Conservation (phyloP, 92 coral and sea anemone genomes). For the Epizoanthus illoricatus region DNA sequence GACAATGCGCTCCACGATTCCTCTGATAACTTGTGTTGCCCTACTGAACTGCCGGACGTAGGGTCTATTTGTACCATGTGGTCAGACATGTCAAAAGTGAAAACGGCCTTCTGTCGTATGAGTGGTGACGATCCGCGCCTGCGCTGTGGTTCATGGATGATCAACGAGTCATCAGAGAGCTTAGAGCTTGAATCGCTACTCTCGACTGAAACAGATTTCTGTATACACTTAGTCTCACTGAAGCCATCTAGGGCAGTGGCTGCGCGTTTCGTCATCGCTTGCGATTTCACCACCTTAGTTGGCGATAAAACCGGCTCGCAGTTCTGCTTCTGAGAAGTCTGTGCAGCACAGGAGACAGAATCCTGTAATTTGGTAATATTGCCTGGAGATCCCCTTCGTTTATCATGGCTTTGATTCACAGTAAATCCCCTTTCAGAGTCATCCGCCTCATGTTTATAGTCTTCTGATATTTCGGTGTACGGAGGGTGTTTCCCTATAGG, state of each 20-base stretch:
- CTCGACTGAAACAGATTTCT: slow-evolving; percentile 51
- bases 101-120: slow-evolving; percentile 90
- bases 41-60: slow-evolving; percentile 17
- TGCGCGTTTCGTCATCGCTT: not conserved
- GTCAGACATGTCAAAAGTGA: slow-evolving; percentile 72
- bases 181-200: slow-evolving; percentile 71
- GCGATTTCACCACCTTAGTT: not conserved
- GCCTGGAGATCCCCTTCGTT: not conserved
- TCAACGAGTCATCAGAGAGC: slow-evolving; percentile 69
- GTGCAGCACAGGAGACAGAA: slow-evolving; percentile 9
- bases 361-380: not conserved
- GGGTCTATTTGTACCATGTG: slow-evolving; percentile 46
- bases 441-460: not conserved
- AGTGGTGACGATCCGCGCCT: slow-evolving; percentile 91
- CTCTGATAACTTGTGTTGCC: slow-evolving; percentile 13
- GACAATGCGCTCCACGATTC: slow-evolving; percentile 54
- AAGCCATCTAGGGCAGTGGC: slow-evolving; percentile 14
- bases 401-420: not conserved
- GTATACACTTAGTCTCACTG: slow-evolving; percentile 24
- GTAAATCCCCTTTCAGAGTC: too few species aligned
- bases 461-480: not conserved
- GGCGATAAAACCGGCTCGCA: not conserved
- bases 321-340: slow-evolving; percentile 8
- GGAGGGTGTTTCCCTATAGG: not conserved
- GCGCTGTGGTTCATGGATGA: slow-evolving; percentile 60